Conservation (phyloP, 2,888 invertebrate genomes). For the Ophraella communa region DNA sequence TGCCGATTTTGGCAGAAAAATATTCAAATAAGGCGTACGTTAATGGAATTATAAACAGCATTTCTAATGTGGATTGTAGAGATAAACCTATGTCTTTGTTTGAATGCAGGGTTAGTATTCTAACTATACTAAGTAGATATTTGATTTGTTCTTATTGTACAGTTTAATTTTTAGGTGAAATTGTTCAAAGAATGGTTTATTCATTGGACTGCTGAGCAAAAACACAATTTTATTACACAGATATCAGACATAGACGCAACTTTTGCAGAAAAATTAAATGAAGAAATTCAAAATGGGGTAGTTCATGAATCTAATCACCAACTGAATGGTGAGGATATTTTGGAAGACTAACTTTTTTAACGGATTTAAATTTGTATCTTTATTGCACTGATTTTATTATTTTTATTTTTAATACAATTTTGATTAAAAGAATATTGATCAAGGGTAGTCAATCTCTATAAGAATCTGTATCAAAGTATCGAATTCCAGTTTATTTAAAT, state of each 20-base stretch:
- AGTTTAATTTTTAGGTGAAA: slow-evolving; percentile 67
- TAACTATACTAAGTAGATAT: neutral
- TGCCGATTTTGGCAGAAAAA: slow-evolving; percentile 75
- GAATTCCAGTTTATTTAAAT: neutral
- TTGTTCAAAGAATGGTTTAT: slow-evolving; percentile 85
- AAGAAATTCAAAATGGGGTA: slow-evolving; percentile 60
- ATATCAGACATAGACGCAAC: slow-evolving; percentile 75
- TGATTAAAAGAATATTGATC: neutral
- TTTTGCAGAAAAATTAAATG: slow-evolving; percentile 74
- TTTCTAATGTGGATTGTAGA: slow-evolving; percentile 71
- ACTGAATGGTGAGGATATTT: slow-evolving; percentile 44
- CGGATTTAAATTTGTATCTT: neutral
- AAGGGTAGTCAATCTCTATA: neutral
- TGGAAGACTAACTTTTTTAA: slow-evolving; percentile 45
- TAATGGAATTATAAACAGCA: slow-evolving; percentile 74
- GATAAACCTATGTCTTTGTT: slow-evolving; percentile 83
- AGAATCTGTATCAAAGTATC: neutral
- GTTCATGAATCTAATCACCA: slow-evolving; percentile 37
- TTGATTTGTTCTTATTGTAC: too few relatives aligned
- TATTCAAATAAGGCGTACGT: slow-evolving; percentile 69
- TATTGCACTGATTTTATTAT: neutral
- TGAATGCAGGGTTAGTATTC: slow-evolving; percentile 74
- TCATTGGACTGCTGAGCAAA: slow-evolving; percentile 78
- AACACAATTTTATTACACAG: slow-evolving; percentile 71
- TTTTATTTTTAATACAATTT: neutral